Evolutionary conservation across 2,113 vertebrate genomes (phyloP).

Genomic region (Nesoenas mayeri): DNA sequence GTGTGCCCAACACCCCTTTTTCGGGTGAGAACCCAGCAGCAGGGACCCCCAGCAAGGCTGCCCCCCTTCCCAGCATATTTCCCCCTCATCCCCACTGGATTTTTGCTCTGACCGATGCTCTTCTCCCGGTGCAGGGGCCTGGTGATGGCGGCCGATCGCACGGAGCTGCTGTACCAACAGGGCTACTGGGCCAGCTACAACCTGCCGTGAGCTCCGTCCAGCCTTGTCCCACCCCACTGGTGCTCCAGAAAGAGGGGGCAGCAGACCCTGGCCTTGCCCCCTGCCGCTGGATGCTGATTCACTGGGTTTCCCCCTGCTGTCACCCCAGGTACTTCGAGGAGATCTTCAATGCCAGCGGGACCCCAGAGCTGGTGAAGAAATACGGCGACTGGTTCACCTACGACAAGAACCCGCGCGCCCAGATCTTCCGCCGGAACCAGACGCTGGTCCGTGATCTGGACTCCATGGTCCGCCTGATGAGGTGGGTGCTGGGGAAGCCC

Average conservation of each 20-base stretch:
- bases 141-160: constrained; percentile 80
- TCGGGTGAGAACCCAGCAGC: rapidly evolving
- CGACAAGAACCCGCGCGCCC: constrained; percentile 85
- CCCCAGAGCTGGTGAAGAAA: constrained; percentile 81
- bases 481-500: constrained; percentile 66
- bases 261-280: rapidly evolving
- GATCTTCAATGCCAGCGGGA: constrained; percentile 89
- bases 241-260: not conserved
- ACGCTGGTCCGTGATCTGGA: constrained; percentile 81
- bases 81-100: rapidly evolving
- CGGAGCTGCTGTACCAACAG: constrained; percentile 80
- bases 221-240: rapidly evolving
- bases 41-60: no score
- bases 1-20: not conserved
- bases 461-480: constrained; percentile 93
- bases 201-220: constrained; percentile 81
- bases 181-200: constrained; percentile 98
- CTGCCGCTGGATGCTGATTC: rapidly evolving
- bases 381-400: constrained; percentile 93
- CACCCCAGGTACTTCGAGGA: constrained; percentile 81
- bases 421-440: constrained; percentile 91
- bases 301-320: not conserved
- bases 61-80: not conserved
- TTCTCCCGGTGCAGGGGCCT: constrained; percentile 62
- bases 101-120: not conserved